Evolutionary conservation across 2,888 invertebrate genomes (phyloP), one percentile per base, ranked within the genome.

Genomic region (Pollenia griseotomentosa): DNA sequence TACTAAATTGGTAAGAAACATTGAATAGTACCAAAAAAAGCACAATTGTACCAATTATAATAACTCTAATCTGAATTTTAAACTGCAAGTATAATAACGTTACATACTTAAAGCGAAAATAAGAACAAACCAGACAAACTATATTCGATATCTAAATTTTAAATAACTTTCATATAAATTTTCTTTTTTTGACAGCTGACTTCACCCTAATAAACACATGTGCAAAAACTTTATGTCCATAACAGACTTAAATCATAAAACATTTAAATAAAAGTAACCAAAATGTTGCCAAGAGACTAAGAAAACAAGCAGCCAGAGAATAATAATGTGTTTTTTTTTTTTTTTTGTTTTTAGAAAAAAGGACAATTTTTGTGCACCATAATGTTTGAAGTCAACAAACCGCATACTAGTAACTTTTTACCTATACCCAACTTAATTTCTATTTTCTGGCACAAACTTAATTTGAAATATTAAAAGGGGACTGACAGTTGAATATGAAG

Each of bases 231-330:
- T 59, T 42, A 46, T 16, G 5, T 19, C 7, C 42, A 11, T 16
- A 12, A 51, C 16, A 42, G 12, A 14, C 14, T 51, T 71, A 78
- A 78, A 83, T 78, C 65, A 78, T 83, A 65, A 68, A 68, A 40
- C 10, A 10, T 63, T 59, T 33, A 53, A 11, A 19, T n/a, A 14
- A 65, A 83, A 63, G 7, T 48, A 70, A 55, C 61, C n/a, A 55
- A 65, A 70, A 65, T 59, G 19, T 71, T 55, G 44, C 48, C 63
- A 70, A 63, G 10, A 63, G n/a, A 16, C 48, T 51, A 14, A 19
- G 33, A 59, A 66, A 46, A 66, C 9, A 23, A 40, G 53, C 51
- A 79, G 5, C 10, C 5, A 53, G 33, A 44, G 16, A 33, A n/a
- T 55, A 10, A 42, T 0, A 46, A n/a, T 23, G 33, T 33, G 19